Conservation (phyloP, 2,888 invertebrate species). For the Daptonema setosum region DNA sequence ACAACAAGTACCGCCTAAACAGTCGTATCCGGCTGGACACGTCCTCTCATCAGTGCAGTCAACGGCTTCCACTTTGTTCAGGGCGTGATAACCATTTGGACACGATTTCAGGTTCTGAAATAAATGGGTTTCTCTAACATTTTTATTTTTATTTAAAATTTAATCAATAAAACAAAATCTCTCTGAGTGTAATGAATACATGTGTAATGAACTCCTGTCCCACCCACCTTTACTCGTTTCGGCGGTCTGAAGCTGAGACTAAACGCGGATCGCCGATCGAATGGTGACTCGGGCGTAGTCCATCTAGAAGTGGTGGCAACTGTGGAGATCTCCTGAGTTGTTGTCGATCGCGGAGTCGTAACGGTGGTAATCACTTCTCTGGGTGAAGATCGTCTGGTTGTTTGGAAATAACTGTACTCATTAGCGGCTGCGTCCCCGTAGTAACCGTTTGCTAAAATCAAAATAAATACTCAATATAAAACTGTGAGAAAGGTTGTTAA, state of each 20-base stretch:
- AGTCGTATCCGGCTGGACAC: constrained; percentile 15
- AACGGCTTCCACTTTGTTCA: neutral
- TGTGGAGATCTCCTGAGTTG: neutral
- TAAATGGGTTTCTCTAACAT: too few relatives aligned
- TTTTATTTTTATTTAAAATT: too few relatives aligned
- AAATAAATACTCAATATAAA: too few relatives aligned
- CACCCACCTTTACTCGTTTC: neutral
- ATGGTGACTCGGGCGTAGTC: neutral
- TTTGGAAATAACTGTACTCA: too few relatives aligned
- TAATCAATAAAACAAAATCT: too few relatives aligned
- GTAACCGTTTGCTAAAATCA: too few relatives aligned
- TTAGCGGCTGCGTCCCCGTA: too few relatives aligned
- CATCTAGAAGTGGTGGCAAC: neutral
- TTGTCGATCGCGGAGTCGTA: neutral
- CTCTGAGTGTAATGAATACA: too few relatives aligned
- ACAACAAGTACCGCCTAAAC: constrained; percentile 15
- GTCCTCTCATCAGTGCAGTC: constrained; percentile 5
- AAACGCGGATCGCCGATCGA: neutral
- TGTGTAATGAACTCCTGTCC: too few relatives aligned
- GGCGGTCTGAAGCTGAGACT: neutral
- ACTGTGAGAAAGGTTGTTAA: too few relatives aligned
- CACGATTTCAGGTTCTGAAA: neutral
- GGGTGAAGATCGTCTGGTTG: too few relatives aligned
- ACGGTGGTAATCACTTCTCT: neutral
- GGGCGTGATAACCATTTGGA: neutral